Base-by-base conservation (phyloP, 1,140 invertebrate genomes). In the Saccostrea echinata region DNA sequence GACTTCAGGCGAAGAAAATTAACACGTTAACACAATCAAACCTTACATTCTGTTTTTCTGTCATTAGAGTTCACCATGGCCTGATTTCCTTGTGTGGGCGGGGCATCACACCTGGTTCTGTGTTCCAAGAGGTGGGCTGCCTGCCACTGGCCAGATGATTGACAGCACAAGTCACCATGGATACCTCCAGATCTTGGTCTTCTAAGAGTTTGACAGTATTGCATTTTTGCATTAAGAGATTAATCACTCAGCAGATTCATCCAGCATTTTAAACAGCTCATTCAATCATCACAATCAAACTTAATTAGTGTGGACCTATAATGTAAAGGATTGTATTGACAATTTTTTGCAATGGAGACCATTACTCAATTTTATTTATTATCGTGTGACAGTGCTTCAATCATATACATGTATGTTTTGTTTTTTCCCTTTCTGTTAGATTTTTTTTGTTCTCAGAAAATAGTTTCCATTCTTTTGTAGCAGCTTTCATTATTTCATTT, bases 61-160 rank as follows among this genome's bases (percentile, higher is more conserved):
- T 43, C 43, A 43, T 43, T 43, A 94, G 93, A 85, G 91, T 93
- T 21, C 92, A 94, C 82, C 91, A 92, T 88, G 92, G 92, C 9
- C 87, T 94, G 24, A 52, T 94, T 3, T 86, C 52, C 33, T 53
- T 94, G 4, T 91, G 71, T 91, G 93, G 92, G 16, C 76, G 24
- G 18, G 93, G 93, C 81, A 82, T 94, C 13, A 91, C 91, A 16
- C 90, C 90, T 8, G 89, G 92, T 81, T 92, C 93, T 33, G 89
- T 90, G 33, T 91, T 88, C 35, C 30, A 71, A 12, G 91, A 92
- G 21, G 86, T 91, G 9, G 64, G 89, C 6, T 93, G 93, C 88
- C 84, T 93, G 27, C 90, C 93, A 24, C 81, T 88, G 3, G 71
- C 82, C 43, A 86, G 52, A 82, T 83, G 76, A 53, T 55, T 24